Percentiles rank a stretch among this genome's conserved stretches.
These are phyloP conservation scores for Biston betularia DNA, from an alignment of 2,888 invertebrate genomes.

Conservation along the genomic window DNA sequence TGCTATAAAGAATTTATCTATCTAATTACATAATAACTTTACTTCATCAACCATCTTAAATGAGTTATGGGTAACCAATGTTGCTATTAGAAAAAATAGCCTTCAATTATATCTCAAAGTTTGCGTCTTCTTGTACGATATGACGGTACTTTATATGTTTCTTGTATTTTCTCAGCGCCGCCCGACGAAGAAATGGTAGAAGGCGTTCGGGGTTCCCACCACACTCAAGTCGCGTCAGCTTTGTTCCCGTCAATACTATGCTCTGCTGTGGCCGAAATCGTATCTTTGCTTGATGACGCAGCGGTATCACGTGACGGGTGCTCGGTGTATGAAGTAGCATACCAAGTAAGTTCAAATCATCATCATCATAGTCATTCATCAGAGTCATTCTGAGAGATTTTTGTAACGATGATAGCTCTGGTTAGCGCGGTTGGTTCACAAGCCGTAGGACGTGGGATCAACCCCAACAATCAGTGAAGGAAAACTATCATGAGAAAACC, in stretches of 20 bases:
- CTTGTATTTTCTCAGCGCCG: constrained; percentile 58
- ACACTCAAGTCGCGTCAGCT: constrained; percentile 96
- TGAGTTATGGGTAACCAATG: no score
- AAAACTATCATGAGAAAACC: no score
- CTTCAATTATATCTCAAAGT: no score
- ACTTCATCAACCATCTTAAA: no score
- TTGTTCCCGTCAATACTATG: constrained; percentile 98
- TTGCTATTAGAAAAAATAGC: no score
- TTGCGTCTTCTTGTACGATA: neutral
- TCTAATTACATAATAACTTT: no score
- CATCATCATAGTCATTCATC: no score
- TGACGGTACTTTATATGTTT: neutral
- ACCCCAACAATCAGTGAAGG: no score
- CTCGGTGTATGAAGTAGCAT: constrained; percentile 98
- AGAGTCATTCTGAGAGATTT: neutral
- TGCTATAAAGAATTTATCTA: no score
- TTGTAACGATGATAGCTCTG: neutral
- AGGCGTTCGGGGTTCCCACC: constrained; percentile 91
- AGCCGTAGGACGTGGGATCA: no score
- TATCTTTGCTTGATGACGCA: constrained; percentile 97
- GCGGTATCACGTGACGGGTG: constrained; percentile 97
- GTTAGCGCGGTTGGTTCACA: neutral
- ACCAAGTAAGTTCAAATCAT: constrained; percentile 89
- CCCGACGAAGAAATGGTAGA: constrained; percentile 89
- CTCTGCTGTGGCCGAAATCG: constrained; percentile 97